Evolutionary conservation across 2,113 vertebrate genomes (phyloP).

Genomic region (Callionymus lyra): DNA sequence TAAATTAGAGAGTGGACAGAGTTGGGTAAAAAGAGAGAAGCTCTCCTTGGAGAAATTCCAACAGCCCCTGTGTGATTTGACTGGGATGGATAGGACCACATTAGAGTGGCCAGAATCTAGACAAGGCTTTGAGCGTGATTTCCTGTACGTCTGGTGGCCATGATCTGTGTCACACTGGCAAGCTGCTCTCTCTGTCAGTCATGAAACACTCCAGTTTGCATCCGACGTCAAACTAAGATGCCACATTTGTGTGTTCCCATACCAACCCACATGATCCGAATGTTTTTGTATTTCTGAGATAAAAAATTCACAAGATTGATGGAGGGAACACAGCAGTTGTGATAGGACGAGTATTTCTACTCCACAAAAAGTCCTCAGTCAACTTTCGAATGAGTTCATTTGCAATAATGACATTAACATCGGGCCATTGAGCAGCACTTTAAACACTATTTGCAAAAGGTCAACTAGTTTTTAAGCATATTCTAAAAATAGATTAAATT

Average conservation of each 20-base stretch:
- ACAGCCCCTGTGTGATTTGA: constrained; percentile 35
- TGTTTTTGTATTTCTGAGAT: constrained; percentile 4
- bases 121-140: constrained; percentile 16
- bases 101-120: constrained; percentile 17
- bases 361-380: no score
- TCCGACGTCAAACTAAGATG: constrained; percentile 21
- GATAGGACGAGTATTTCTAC: no score
- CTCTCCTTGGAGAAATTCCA: constrained; percentile 32
- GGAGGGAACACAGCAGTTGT: neutral
- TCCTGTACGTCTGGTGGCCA: constrained; percentile 19
- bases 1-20: constrained; percentile 6
- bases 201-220: constrained; percentile 1
- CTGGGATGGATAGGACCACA: constrained; percentile 43
- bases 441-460: no score
- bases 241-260: constrained; percentile 2
- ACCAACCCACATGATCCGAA: constrained; percentile 18
- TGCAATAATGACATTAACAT: no score
- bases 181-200: constrained; percentile 1
- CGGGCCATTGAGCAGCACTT: no score
- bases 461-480: no score
- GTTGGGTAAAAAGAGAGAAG: constrained; percentile 2
- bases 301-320: constrained; percentile 40
- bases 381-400: no score
- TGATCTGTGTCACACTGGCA: constrained; percentile 7
- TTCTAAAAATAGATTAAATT: no score